Base-by-base conservation (phyloP, 2,113 vertebrate genomes). In the Neolamprologus sp. region DNA sequence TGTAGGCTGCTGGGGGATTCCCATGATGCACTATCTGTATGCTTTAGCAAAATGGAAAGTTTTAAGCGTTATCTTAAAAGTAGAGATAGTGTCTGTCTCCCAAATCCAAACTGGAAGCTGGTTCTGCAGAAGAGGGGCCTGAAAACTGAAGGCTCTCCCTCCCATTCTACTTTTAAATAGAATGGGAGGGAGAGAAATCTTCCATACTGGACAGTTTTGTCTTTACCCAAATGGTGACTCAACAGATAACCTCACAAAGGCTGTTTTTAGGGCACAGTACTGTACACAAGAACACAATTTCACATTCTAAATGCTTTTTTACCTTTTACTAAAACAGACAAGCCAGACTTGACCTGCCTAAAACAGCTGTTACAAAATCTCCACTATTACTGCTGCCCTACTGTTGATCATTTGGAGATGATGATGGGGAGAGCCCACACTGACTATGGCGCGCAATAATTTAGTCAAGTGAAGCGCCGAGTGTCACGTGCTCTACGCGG, bases 331-430 rank as follows among this genome's bases (percentile, higher is more conserved):
- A 23, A 86, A 78, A 47, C 84, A 83, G 78, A 53, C 71, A 58
- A 75, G 63, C 2, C 14, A 83, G 58, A 7, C 71, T 73, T 85
- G 81, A 91, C 93, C 88, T 94, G 90, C 88, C 60, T 45, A 16
- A 54, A 37, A 55, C 83, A 85, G 81, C 84, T 85, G 88, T 89
- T 55, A 53, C 63, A 80, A 51, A 30, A 12, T 81, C 12, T 82
- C 75, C 57, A 19, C 85, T 65, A 85, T 82, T 49, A 42, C 86
- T 2, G 33, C 79, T 13, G 3, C 23, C 68, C 42, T 55, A 81
- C 6, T 83, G 17, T 47, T 63, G 81, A 92, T 92, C 89, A 90
- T 91, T 92, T 84, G 26, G 58, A 60, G 55, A 53, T 87, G 91
- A 87, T 73, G 85, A 89, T 23, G 28, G 33, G 84, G 45, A 86